Base-by-base conservation (phyloP, 1,140 invertebrate species). In the Zaprionus vittiger region DNA sequence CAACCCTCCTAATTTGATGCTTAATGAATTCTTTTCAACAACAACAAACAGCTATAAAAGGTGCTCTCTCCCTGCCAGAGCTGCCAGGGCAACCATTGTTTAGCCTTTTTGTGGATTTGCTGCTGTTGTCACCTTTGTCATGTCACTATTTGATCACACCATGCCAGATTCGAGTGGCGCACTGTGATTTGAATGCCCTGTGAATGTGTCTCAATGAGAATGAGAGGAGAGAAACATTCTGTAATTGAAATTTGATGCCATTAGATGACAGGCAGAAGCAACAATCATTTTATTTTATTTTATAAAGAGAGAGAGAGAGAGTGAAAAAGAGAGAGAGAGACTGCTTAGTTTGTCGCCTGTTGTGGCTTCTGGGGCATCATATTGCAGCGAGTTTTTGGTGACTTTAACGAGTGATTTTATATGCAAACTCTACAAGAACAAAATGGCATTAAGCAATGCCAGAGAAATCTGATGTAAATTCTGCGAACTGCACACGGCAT, bases 241-340 rank as follows among this genome's bases (percentile, higher is more conserved):
- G 84, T 91, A 91, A 91, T 91, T 91, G 87, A 91, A 91, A 91
- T 91, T 91, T 91, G 87, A 91, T 87, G 70, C 72, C 77, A 84
- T 91, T 91, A 84, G 74, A 83, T 91, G 86, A 75, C 72, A 79
- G 64, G 61, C 72, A 77, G 63, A 52, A 72, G 52, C 70, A 79
- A 69, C 72, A 73, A 69, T 41, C 15, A 28, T 60, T 60, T 60
- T 37, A 52, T 38, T 76, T 73, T 77, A 67, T 57, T 20, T 75
- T 70, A 26, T 24, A 44, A 15, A 55, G 11, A 55, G 15, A 38
- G 22, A 54, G 15, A 26, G 28, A 31, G 12, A 26, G 52, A 26
- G 22, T 15, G 11, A 26, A 12, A 56, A 17, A 56, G 17, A 28
- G 24, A n/a, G 59, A 55, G 24, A 56, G 7, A 52, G 47, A 41